Evolutionary conservation across 2,113 vertebrate genomes (phyloP), one percentile per base, ranked within the genome.

Genomic region (Capreolus pygargus): DNA sequence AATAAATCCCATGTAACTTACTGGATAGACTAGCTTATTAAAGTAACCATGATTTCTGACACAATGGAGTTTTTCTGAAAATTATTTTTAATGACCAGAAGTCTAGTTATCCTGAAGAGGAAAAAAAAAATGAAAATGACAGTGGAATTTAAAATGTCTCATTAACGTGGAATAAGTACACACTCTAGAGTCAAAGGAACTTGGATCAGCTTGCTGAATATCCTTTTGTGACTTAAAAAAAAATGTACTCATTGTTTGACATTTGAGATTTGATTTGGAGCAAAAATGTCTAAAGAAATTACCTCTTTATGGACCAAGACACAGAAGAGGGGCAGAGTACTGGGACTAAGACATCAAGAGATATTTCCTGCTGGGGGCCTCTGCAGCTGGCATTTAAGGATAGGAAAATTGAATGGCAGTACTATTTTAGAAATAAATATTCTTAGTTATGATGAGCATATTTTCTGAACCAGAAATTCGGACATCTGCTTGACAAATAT

Each of bases 41-140:
- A 70, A 90, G 10, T 90, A 90, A 58, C 76, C 95, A 33, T 93
- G 92, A 81, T 91, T 19, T 96, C 45, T 64, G 21, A 30, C 76
- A 33, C 15, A 96, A 36, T 55, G n/a, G 5, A 84, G 52, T 45
- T 60, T 97, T 94, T 82, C 86, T 76, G 33, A 93, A 94, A 84
- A 92, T 94, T 60, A 91, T 92, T 95, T 97, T 91, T 96, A 96
- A 89, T 92, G 61, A 90, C 50, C 90, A 97, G 52, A 90, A 70
- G 12, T 60, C 55, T 90, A 47, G 61, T 87, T 86, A 70, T 61
- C 52, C 5, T 83, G 15, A 74, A 39, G 21, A 87, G 33, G 21
- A 87, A 27, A 92, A 30, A 11, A 57, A 89, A 93, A 92, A 60
- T 86, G 50, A 96, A 96, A 93, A 74, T 94, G 60, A 92, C 74